Evolutionary conservation across 2,797 vertebrate species (phyloP), one percentile per base, ranked within the genome.

Genomic region (Loris lydekkerianus): DNA sequence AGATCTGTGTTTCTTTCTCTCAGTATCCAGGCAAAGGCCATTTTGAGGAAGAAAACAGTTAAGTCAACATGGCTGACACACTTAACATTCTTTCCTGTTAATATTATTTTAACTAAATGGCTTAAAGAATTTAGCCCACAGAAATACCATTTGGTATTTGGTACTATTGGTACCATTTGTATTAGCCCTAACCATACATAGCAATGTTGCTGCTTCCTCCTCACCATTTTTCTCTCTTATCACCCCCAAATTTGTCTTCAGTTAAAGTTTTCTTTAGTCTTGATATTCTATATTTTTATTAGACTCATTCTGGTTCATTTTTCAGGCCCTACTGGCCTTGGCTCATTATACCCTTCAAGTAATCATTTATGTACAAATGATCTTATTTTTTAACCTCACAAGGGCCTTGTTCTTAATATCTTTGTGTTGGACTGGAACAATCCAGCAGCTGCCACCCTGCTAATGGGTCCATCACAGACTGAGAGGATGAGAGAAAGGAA

Each of bases 381-480:
- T 63, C 43, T 94, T 86, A 4, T 10, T 82, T 92, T 91, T 86
- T 65, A 87, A 56, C 37, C 81, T 87, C 72, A 65, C 27, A 11
- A 56, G 65, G 65, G 78, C 58, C n/a, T 53, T 86, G 4, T 94
- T 85, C 70, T 86, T 76, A 34, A 76, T 31, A 69, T 31, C 56
- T 46, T 7, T 37, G 29, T 77, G 31, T 23, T 70, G n/a, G 77
- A 11, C 56, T 77, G 13, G 43, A 46, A 37, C 72, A 23, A 31
- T 40, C 43, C 37, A 75, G 49, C 27, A 77, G 43, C 78, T 37
- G 15, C 27, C 65, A 25, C 61, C 76, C 18, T 69, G 5, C 5
- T 20, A 27, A 37, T 27, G 27, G 49, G 65, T 21, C 37, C 27
- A 60, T 61, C 29, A 25, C 1, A 81, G 17, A 78, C 63, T 23